Percentiles rank a stretch among this genome's conserved stretches.
Evolutionary conservation across 2,888 invertebrate genomes (phyloP).

Genomic region (Axea sp.): DNA sequence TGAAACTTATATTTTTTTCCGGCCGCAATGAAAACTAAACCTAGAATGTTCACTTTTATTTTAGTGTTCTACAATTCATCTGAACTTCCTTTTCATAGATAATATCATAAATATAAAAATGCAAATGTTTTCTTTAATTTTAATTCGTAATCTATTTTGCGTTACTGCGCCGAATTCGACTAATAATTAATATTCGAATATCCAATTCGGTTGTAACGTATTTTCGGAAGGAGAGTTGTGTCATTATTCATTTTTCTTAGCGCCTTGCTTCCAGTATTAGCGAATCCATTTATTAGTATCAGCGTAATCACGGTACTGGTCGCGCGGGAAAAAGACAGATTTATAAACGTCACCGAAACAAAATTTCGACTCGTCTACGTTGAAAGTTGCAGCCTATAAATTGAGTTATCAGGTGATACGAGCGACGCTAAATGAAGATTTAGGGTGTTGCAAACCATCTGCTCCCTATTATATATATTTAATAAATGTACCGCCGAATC

Average conservation of each 20-base stretch:
- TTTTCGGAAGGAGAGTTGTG: conserved; percentile 30
- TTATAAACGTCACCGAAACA: conserved; percentile 56
- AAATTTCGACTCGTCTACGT: conserved; percentile 56
- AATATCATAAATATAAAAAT: no score
- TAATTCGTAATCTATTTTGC: no score
- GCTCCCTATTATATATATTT: conserved; percentile 56
- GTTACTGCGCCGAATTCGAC: no score
- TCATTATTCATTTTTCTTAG: conserved; percentile 38
- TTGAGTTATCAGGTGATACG: conserved; percentile 54
- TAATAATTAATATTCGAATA: no score
- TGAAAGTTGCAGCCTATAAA: conserved; percentile 58
- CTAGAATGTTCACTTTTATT: no score
- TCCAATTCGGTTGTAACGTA: no score
- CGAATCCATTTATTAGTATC: conserved; percentile 61
- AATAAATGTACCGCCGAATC: conserved; percentile 33
- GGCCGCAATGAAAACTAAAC: no score
- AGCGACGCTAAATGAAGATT: conserved; percentile 58
- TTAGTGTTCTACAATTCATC: no score
- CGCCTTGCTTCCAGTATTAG: conserved; percentile 47
- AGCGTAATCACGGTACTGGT: conserved; percentile 56
- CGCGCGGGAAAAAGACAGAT: conserved; percentile 44
- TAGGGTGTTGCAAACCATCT: conserved; percentile 52
- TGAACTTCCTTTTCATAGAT: no score
- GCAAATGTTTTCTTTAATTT: no score
- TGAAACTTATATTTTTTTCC: no score